A percentile compares a stretch with the other conserved stretches of the same genome.
These are phyloP conservation scores for Drosophila prosaltans DNA, from an alignment of 1,140 invertebrate genomes.

Conservation along the genomic window DNA sequence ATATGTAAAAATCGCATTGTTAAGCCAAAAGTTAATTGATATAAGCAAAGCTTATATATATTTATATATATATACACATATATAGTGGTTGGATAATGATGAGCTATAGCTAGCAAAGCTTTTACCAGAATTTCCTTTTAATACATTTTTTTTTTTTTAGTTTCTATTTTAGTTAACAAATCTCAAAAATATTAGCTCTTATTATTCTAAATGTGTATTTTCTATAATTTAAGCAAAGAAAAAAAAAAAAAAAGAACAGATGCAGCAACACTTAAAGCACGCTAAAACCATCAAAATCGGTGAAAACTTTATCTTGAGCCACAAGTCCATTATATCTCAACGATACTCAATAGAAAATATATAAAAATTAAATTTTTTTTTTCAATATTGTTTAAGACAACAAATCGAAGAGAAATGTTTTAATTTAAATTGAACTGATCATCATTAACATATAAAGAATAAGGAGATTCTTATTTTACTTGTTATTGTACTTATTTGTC, in stretches of 20 bases:
- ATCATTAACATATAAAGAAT: no score
- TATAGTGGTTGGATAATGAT: not conserved
- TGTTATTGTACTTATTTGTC: no score
- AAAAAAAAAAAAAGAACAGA: no score
- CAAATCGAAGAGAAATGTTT: no score
- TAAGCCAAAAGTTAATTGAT: constrained; percentile 75
- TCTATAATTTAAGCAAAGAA: constrained; percentile 6
- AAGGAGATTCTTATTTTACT: no score
- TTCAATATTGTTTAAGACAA: no score
- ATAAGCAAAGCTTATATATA: constrained; percentile 73
- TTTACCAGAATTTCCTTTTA: not conserved
- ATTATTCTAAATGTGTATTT: constrained; percentile 47
- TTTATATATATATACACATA: constrained; percentile 61
- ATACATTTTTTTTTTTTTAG: not conserved
- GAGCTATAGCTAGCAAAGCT: constrained; percentile 5
- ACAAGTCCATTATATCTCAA: constrained; percentile 18
- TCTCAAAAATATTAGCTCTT: constrained; percentile 29
- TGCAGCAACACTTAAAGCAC: not conserved
- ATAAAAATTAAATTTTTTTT: no score
- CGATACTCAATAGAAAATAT: no score
- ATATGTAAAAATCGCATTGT: constrained; percentile 25
- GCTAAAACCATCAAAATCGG: no score
- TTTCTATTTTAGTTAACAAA: constrained; percentile 32
- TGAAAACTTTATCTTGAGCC: no score
- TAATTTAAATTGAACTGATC: no score